A percentile compares a stretch with the other conserved stretches of the same genome.
Conservation (phyloP, 1,140 invertebrate species). For the Caenorhabditis brenneri region DNA sequence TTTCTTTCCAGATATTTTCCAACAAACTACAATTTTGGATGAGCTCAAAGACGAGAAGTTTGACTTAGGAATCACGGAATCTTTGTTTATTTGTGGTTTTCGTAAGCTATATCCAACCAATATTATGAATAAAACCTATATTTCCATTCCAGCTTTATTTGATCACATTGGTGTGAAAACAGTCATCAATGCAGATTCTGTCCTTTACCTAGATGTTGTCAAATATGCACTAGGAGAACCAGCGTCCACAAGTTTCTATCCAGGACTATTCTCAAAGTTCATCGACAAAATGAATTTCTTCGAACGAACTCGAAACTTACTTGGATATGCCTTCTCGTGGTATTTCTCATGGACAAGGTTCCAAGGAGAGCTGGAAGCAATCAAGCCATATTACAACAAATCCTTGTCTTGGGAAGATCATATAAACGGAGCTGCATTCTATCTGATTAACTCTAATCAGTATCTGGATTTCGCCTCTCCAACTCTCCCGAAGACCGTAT, state of each 20-base stretch:
- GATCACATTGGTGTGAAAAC: constrained; percentile 4
- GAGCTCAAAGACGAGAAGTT: neutral
- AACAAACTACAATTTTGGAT: neutral
- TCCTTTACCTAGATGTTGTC: neutral
- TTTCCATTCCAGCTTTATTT: neutral
- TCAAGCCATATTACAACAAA: neutral
- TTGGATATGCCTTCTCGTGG: neutral
- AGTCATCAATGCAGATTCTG: neutral
- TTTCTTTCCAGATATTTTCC: neutral
- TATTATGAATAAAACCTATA: neutral
- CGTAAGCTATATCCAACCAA: neutral
- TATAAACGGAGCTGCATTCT: neutral
- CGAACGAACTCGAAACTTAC: neutral
- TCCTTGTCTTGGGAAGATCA: neutral
- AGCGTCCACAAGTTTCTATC: neutral
- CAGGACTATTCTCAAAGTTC: neutral
- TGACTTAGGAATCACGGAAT: neutral
- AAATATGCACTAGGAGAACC: constrained; percentile 33
- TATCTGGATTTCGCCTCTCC: constrained; percentile 28
- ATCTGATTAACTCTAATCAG: constrained; percentile 31
- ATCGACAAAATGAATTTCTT: neutral
- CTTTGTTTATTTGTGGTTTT: neutral
- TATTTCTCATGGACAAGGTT: neutral
- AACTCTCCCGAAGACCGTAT: constrained; percentile 16
- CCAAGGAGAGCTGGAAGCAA: constrained; percentile 1